phyloP scores from a whole-genome alignment of 2,797 vertebrate genomes.

The Gambelia wislizenii region DNA sequence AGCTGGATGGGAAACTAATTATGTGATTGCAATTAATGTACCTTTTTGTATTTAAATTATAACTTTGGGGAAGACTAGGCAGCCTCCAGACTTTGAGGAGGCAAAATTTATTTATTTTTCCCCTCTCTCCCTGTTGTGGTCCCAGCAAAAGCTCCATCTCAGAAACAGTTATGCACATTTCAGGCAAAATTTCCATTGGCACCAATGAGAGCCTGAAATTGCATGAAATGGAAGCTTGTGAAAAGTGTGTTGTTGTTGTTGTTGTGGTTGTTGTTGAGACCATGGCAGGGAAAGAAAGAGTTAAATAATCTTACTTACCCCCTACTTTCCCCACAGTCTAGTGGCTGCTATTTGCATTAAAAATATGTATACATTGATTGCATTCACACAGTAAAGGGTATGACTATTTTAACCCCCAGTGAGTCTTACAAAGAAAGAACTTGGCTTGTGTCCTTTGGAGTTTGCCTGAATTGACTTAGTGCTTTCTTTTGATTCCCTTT shows the following conservation, averaged over 20 bases:
- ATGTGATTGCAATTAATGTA: not conserved
- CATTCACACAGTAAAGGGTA: not conserved
- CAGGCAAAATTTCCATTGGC: not conserved
- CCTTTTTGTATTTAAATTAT: not conserved
- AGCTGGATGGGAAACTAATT: not conserved
- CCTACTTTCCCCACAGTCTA: no score
- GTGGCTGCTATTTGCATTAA: not conserved
- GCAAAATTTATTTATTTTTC: not conserved
- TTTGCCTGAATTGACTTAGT: conserved; percentile 1
- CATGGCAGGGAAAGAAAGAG: not conserved
- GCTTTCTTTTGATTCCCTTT: not conserved
- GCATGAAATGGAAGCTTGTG: not conserved
- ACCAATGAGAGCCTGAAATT: not conserved
- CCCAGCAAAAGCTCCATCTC: not conserved
- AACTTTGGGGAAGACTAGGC: no score
- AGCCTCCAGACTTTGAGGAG: not conserved
- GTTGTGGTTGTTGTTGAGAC: not conserved
- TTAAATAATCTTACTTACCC: not conserved
- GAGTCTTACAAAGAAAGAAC: not conserved
- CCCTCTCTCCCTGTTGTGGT: not conserved
- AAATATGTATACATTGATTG: not conserved
- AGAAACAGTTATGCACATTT: not conserved
- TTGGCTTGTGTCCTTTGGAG: conserved; percentile 3
- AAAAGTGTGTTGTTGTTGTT: not conserved
- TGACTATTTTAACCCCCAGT: not conserved